These are phyloP conservation scores for Conus betulinus DNA, from an alignment of 1,140 invertebrate species.

Conservation along the genomic window DNA sequence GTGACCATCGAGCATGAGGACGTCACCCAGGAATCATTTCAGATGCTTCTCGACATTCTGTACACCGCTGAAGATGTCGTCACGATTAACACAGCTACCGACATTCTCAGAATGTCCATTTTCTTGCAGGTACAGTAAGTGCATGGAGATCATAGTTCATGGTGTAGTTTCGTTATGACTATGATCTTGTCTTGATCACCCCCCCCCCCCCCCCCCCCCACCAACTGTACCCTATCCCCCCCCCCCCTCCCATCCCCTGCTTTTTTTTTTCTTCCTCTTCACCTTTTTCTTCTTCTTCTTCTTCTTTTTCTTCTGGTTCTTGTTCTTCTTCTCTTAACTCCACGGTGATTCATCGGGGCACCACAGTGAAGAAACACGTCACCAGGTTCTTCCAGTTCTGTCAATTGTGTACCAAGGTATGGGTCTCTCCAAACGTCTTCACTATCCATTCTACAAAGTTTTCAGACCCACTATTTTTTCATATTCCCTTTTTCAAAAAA, in stretches of 20 bases:
- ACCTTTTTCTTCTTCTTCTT: too few species aligned
- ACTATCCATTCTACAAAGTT: neutral
- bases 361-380: neutral
- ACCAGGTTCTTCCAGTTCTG: neutral
- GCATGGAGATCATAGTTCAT: neutral
- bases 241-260: too few species aligned
- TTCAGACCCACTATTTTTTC: neutral
- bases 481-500: too few species aligned
- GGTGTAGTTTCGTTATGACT: neutral
- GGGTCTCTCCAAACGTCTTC: neutral
- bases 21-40: conserved; percentile 16
- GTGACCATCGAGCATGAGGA: conserved; percentile 19
- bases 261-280: too few species aligned
- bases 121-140: conserved; percentile 1
- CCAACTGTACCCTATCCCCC: too few species aligned
- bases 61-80: conserved; percentile 13
- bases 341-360: neutral
- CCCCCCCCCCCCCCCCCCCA: too few species aligned
- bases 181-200: too few species aligned
- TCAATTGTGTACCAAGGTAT: too few species aligned
- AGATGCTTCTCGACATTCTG: conserved; percentile 26
- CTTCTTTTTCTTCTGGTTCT: too few species aligned
- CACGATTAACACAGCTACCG: neutral
- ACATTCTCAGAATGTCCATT: conserved; percentile 27
- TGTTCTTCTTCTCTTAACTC: too few species aligned